Conservation (phyloP, 1,140 invertebrate genomes). For the Fopius arisanus region DNA sequence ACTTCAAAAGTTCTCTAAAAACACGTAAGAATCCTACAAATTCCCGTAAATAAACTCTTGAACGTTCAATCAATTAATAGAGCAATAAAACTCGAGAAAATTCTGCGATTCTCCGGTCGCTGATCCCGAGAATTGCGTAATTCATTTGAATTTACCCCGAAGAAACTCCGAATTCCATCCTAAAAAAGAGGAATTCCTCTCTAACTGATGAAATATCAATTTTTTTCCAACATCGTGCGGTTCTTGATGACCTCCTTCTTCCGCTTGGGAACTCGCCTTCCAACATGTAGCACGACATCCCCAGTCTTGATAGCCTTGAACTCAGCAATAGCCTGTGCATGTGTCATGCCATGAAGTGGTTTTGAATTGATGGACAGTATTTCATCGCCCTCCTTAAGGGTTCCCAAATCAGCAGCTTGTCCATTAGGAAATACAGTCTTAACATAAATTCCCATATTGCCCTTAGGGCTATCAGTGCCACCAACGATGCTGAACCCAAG, state of each 20-base stretch:
- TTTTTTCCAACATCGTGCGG: constrained; percentile 38
- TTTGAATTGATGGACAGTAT: constrained; percentile 89
- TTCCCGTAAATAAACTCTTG: no score
- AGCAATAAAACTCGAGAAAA: no score
- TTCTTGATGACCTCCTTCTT: no score
- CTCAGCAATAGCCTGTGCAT: constrained; percentile 85
- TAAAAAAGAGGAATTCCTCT: no score
- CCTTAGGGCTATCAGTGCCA: constrained; percentile 86
- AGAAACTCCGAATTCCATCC: no score
- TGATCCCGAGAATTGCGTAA: no score
- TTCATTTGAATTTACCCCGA: no score
- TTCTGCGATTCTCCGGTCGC: no score
- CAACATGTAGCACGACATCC: constrained; percentile 82
- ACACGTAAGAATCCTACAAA: no score
- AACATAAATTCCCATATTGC: constrained; percentile 90
- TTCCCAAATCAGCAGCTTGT: constrained; percentile 83
- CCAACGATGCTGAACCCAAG: constrained; percentile 93
- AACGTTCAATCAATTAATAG: no score
- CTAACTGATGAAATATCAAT: no score
- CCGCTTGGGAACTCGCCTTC: constrained; percentile 69
- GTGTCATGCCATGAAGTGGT: constrained; percentile 83
- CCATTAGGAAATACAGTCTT: constrained; percentile 90
- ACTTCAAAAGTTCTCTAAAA: no score
- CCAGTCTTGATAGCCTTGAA: constrained; percentile 91
- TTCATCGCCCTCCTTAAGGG: constrained; percentile 90